A percentile compares a stretch with the other conserved stretches of the same genome.
Evolutionary conservation across 2,113 vertebrate genomes (phyloP).

Genomic region (Scolopax mira): DNA sequence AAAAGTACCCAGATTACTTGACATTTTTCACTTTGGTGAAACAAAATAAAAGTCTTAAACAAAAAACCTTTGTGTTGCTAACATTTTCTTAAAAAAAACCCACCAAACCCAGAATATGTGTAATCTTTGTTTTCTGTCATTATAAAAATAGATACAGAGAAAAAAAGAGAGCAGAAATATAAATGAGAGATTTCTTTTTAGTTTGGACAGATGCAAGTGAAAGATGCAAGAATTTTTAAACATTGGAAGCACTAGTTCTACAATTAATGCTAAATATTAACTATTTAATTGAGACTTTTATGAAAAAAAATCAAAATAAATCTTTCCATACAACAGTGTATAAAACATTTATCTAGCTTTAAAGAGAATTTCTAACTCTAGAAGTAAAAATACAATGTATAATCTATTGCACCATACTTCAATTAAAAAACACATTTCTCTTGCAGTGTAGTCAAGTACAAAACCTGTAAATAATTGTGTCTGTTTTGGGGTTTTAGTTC

Average conservation of each 20-base stretch:
- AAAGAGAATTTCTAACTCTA: background rate
- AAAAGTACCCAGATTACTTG: background rate
- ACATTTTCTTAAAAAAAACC: background rate
- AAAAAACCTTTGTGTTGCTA: background rate
- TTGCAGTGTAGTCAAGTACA: background rate
- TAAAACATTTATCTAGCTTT: background rate
- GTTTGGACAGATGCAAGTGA: background rate
- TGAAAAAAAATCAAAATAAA: background rate
- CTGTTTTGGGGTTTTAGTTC: background rate
- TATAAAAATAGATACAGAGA: background rate
- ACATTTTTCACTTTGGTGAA: background rate
- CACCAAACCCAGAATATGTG: background rate
- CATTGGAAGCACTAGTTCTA: background rate
- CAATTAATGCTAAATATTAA: background rate
- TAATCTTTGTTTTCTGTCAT: background rate
- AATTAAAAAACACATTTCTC: rapidly evolving
- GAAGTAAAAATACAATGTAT: background rate
- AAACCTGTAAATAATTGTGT: background rate
- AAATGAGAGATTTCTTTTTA: background rate
- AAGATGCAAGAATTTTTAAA: background rate
- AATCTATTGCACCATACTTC: background rate
- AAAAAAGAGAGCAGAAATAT: background rate
- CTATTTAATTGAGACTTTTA: background rate
- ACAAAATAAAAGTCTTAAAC: background rate
- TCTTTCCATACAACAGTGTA: background rate